Percentiles rank a stretch among this genome's conserved stretches.
These are phyloP conservation scores for Tinamus major DNA, from an alignment of 2,797 vertebrate species.

Conservation along the genomic window DNA sequence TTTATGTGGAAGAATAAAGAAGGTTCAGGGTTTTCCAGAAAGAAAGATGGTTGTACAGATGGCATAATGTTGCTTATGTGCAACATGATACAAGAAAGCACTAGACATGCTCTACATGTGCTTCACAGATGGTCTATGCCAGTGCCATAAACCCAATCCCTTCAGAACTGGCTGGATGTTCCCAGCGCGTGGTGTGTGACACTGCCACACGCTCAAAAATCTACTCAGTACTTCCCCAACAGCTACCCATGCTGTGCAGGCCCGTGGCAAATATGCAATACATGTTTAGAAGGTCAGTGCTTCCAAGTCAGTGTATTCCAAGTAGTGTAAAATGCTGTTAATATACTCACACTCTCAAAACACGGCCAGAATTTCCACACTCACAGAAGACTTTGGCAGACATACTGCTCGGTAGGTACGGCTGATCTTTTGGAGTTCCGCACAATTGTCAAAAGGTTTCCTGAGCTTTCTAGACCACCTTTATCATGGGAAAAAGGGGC, in stretches of 20 bases:
- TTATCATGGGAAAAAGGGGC: background rate
- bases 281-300: background rate
- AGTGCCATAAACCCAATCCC: background rate
- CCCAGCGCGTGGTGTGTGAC: background rate
- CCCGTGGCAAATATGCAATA: accelerated
- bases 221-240: background rate
- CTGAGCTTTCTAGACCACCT: background rate
- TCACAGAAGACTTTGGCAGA: background rate
- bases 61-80: background rate
- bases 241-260: background rate
- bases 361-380: background rate
- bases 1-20: background rate
- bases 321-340: too few species aligned
- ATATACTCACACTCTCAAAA: background rate
- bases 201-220: background rate
- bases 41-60: background rate
- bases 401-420: accelerated
- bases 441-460: background rate
- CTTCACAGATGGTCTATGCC: background rate
- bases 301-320: too few species aligned
- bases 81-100: background rate
- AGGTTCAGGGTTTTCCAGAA: background rate
- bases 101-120: background rate
- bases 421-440: background rate
- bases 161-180: background rate